Percentiles rank a stretch among this genome's conserved stretches.
Conservation (phyloP, 2,113 vertebrate species). For the Sialia sialis region DNA sequence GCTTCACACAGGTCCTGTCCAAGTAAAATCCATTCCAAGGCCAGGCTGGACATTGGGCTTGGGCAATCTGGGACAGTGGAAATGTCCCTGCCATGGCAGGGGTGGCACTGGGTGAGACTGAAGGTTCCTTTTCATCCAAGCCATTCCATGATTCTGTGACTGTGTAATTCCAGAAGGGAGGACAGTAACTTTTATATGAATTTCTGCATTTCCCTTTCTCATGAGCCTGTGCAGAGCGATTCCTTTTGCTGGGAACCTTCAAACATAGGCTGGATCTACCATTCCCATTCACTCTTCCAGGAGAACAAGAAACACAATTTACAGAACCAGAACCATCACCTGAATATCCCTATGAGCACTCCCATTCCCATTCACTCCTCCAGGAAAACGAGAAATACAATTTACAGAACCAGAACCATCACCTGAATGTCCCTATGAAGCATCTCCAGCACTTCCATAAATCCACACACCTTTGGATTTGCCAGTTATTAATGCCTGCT, state of each 20-base stretch:
- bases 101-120: neutral
- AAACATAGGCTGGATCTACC: neutral
- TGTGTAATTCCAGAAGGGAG: neutral
- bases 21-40: neutral
- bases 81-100: no score
- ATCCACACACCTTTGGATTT: neutral
- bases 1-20: neutral
- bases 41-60: neutral
- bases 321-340: neutral
- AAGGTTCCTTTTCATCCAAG: neutral
- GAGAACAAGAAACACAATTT: neutral
- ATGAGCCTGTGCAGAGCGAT: neutral
- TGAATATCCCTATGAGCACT: neutral
- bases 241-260: neutral
- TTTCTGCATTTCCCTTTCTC: neutral
- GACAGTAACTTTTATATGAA: neutral
- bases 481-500: fast-evolving
- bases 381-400: neutral
- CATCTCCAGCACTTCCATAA: neutral
- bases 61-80: fast-evolving
- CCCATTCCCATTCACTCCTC: neutral
- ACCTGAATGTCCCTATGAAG: neutral
- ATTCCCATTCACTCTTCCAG: neutral
- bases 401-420: neutral
- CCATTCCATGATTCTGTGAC: neutral